Conservation (phyloP, 2,888 invertebrate genomes). For the Seira ritae region DNA sequence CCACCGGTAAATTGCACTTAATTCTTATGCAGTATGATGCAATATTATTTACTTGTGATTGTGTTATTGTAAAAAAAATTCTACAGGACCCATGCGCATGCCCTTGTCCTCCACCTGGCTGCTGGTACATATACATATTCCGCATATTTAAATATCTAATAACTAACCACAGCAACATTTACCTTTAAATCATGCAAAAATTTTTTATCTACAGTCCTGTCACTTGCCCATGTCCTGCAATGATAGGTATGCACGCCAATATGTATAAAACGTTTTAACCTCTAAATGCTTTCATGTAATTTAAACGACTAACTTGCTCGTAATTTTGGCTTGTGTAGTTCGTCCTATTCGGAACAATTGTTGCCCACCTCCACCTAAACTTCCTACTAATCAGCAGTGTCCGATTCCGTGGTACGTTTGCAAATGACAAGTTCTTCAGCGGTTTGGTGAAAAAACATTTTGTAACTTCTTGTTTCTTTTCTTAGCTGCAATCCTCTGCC, state of each 20-base stretch:
- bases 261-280: no score
- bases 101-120: conserved; percentile 51
- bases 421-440: not conserved
- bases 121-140: no score
- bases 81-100: conserved; percentile 55
- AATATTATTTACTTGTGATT: not conserved
- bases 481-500: conserved; percentile 66
- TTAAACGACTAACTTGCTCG: no score
- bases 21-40: not conserved
- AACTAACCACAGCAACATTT: no score
- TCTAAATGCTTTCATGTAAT: no score
- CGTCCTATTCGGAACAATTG: conserved; percentile 67
- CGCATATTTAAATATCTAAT: no score
- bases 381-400: conserved; percentile 52
- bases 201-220: no score
- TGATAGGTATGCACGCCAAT: no score
- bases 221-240: conserved; percentile 67
- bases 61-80: no score
- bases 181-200: no score
- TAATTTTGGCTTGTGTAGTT: conserved; percentile 40
- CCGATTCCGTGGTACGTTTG: conserved; percentile 60
- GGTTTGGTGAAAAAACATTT: not conserved
- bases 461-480: conserved; percentile 19
- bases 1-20: conserved; percentile 23
- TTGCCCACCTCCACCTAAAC: conserved; percentile 67